Percentiles rank a stretch among this genome's conserved stretches.
Evolutionary conservation across 2,888 invertebrate genomes (phyloP).

Genomic region (Ochlodes sylvanus): DNA sequence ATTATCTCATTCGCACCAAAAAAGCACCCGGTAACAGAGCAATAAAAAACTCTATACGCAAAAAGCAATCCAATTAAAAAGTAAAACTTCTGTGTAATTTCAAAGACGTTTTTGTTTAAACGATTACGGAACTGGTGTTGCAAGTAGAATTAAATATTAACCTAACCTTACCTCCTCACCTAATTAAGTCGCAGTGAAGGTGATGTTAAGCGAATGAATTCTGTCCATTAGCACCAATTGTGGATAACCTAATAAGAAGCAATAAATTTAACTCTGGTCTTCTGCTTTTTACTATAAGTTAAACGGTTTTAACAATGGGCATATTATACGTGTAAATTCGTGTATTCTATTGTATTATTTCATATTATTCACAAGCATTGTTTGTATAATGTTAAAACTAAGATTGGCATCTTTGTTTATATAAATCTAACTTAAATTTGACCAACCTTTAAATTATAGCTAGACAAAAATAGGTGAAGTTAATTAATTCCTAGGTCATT

Average conservation of each 20-base stretch:
- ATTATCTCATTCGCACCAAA: slow-evolving; percentile 3
- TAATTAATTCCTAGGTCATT: slow-evolving; percentile 5
- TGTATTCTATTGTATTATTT: slow-evolving; percentile 13
- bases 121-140: slow-evolving; percentile 9
- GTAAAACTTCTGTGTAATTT: slow-evolving; percentile 12
- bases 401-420: slow-evolving; percentile 3
- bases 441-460: neutral
- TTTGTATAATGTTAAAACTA: slow-evolving; percentile 8
- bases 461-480: slow-evolving; percentile 3
- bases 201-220: neutral
- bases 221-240: neutral
- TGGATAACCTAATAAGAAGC: neutral
- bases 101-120: slow-evolving; percentile 2
- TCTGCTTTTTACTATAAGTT: neutral
- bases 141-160: slow-evolving; percentile 6
- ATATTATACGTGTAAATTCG: neutral
- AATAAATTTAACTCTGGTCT: too few relatives aligned
- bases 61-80: slow-evolving; percentile 17
- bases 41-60: slow-evolving; percentile 4
- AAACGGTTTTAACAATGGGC: neutral
- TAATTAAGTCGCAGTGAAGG: slow-evolving; percentile 4
- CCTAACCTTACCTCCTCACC: slow-evolving; percentile 1
- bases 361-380: slow-evolving; percentile 17
- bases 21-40: neutral
- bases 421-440: neutral